phyloP scores from a whole-genome alignment of 2,888 invertebrate genomes.

The Torymus tubicola region DNA sequence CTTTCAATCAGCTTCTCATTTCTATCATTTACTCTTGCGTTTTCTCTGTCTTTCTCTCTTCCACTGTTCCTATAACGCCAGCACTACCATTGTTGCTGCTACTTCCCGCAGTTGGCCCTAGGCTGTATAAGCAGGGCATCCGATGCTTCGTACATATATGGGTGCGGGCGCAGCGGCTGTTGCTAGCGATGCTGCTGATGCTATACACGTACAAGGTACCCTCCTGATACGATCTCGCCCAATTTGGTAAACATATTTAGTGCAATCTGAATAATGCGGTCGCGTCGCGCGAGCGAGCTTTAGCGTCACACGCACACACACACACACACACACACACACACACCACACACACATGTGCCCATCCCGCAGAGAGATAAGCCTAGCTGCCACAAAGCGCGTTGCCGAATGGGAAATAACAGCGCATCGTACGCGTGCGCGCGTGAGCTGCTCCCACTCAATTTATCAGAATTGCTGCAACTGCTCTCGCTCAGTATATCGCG shows the following conservation, averaged over 20 bases:
- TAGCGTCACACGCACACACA: conserved; percentile 66
- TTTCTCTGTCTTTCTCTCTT: background rate
- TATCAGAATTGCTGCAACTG: conserved; percentile 13
- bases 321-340: too few relatives aligned
- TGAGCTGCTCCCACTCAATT: conserved; percentile 22
- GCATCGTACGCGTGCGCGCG: too few relatives aligned
- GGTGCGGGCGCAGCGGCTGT: background rate
- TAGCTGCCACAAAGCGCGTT: too few relatives aligned
- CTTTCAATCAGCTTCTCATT: too few relatives aligned
- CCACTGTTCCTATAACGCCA: background rate
- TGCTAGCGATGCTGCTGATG: conserved; percentile 43
- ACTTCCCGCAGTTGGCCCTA: background rate
- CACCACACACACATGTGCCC: background rate
- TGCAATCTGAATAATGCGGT: conserved; percentile 69
- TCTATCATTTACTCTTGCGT: background rate
- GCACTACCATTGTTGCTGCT: background rate
- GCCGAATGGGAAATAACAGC: conserved; percentile 24
- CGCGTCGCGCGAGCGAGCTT: conserved; percentile 60
- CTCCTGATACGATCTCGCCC: conserved; percentile 67
- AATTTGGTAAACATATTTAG: conserved; percentile 71
- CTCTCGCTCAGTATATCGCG: background rate
- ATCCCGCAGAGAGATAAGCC: conserved; percentile 40
- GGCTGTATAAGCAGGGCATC: background rate
- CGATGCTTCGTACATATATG: background rate
- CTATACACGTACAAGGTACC: conserved; percentile 65